These are phyloP conservation scores for Hanleya hanleyi DNA, from an alignment of 2,888 invertebrate genomes.

Conservation along the genomic window DNA sequence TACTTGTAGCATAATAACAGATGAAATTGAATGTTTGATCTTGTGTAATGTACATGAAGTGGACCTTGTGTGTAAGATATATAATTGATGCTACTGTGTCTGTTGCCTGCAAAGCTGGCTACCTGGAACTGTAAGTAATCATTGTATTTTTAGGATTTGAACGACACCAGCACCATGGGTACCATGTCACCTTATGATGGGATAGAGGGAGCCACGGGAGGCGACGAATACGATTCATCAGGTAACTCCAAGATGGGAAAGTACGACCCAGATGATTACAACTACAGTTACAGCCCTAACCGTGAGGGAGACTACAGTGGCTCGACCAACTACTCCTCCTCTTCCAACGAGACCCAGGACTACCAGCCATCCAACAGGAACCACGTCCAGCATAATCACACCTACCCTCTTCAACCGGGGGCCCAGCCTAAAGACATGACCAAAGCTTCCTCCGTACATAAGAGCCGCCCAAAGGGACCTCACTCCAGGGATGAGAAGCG, in stretches of 20 bases:
- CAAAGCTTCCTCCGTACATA: neutral
- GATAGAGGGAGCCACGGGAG: slow-evolving; percentile 70
- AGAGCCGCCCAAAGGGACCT: slow-evolving; percentile 48
- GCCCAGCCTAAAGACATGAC: slow-evolving; percentile 54
- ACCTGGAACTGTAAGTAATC: too few species aligned
- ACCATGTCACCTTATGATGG: slow-evolving; percentile 59
- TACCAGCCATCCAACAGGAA: slow-evolving; percentile 37
- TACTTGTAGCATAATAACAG: too few species aligned
- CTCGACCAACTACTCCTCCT: slow-evolving; percentile 56
- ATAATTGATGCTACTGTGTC: too few species aligned
- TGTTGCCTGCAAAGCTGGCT: too few species aligned
- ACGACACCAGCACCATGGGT: slow-evolving; percentile 45
- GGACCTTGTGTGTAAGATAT: too few species aligned
- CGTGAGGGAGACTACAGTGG: slow-evolving; percentile 5
- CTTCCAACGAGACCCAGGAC: slow-evolving; percentile 61
- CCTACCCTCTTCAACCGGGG: slow-evolving; percentile 67
- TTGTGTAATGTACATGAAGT: too few species aligned
- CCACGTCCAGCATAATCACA: slow-evolving; percentile 68
- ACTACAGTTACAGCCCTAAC: slow-evolving; percentile 46
- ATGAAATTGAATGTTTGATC: too few species aligned
- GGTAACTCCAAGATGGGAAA: slow-evolving; percentile 47
- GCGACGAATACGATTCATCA: slow-evolving; percentile 49
- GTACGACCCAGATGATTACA: slow-evolving; percentile 49
- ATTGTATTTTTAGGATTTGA: slow-evolving; percentile 62
- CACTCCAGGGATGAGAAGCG: slow-evolving; percentile 64